Base-by-base conservation (phyloP, 2,888 invertebrate genomes). In the Cephus sareptanus region DNA sequence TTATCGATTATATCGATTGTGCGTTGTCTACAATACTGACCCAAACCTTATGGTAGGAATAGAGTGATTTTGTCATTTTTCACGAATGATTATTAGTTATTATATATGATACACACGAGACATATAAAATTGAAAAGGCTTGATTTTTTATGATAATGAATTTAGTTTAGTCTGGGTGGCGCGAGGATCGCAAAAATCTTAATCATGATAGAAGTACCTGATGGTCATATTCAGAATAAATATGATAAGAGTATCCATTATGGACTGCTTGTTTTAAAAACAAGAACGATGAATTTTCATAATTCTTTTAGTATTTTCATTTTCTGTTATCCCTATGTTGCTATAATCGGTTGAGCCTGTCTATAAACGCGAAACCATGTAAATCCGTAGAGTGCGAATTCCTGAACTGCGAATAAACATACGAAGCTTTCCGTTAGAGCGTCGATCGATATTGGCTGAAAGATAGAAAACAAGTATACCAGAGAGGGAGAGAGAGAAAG, bases 271-370 rank as follows among this genome's bases (percentile, higher is more conserved):
- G 9, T 56, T 23, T 6, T 23, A 23, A 56, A 56, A 56, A 56
- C 56, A 56, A 23, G 56, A 56, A 23, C 9, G 23, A 23, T 23
- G 23, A 23, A 56, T 56, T 56, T 56, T 79, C 77, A 81, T 83
- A 83, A 83, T 82, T 83, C 79, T 80, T 75, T 34, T 75, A 79
- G 79, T 81, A 82, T 81, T 82, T 83, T 82, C 80, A 81, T 81
- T 82, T 80, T 71, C 78, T 79, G 74, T 81, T 82, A 82, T 82
- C 70, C 79, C 74, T 76, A 75, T 23, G 56, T 79, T 70, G 12
- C 75, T 70, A 30, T 82, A 83, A 83, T 81, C 82, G 79, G 80
- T 79, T 80, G 78, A 80, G 74, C 80, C 79, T 82, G 78, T 80
- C 79, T 80, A 75, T 77, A 56, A 56, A 56, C 73, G 77, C 56